Percentiles rank a stretch among this genome's conserved stretches.
Conservation (phyloP, 2,888 invertebrate genomes). For the Tachina lurida region DNA sequence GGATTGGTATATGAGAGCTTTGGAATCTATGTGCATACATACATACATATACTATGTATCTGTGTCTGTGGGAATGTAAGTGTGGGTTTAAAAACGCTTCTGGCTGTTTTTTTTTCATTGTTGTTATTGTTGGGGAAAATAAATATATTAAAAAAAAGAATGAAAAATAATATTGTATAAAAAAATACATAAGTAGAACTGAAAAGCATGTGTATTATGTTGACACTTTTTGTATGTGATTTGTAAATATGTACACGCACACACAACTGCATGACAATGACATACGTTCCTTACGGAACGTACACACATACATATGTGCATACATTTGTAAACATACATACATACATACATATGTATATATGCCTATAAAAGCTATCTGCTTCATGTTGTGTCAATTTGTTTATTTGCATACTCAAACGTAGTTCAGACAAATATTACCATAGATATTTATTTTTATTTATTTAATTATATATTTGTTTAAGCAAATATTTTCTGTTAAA, state of each 20-base stretch:
- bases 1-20: constrained; percentile 43
- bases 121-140: constrained; percentile 21
- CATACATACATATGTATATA: neutral
- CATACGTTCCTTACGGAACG: neutral
- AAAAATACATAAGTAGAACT: constrained; percentile 41
- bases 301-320: too few relatives aligned
- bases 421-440: constrained; percentile 49
- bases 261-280: neutral
- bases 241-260: constrained; percentile 46
- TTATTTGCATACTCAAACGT: constrained; percentile 27
- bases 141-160: constrained; percentile 40
- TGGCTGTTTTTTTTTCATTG: constrained; percentile 28
- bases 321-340: neutral
- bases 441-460: constrained; percentile 50
- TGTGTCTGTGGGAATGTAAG: neutral
- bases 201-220: constrained; percentile 68
- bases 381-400: constrained; percentile 47
- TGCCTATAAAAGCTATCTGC: neutral
- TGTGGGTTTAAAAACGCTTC: constrained; percentile 22
- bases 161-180: constrained; percentile 22
- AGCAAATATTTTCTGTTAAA: constrained; percentile 53
- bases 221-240: constrained; percentile 70
- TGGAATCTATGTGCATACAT: neutral
- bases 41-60: neutral
- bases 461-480: constrained; percentile 60